Percentiles rank a stretch among this genome's conserved stretches.
These are phyloP conservation scores for Zelleria hepariella DNA, from an alignment of 2,888 invertebrate genomes.

Conservation along the genomic window DNA sequence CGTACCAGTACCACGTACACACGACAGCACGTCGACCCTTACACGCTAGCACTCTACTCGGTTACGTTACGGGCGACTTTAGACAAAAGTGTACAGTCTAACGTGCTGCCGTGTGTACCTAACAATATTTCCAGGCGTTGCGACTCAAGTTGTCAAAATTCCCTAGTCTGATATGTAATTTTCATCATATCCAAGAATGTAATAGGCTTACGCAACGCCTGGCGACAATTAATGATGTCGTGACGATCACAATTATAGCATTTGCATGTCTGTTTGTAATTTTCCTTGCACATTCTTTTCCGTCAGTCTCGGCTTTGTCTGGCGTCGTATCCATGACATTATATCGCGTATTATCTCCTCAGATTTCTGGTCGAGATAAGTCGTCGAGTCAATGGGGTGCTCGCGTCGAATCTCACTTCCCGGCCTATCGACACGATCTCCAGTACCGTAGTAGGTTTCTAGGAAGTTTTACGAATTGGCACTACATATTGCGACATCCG, in stretches of 20 bases:
- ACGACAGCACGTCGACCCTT: too few species aligned
- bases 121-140: too few species aligned
- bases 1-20: too few species aligned
- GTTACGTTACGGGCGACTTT: too few species aligned
- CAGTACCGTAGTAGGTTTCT: background rate
- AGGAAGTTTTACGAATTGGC: background rate
- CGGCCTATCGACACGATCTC: background rate
- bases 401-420: background rate
- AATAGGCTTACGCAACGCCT: background rate
- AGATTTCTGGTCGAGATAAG: conserved; percentile 12
- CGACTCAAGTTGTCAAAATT: background rate
- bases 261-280: conserved; percentile 41
- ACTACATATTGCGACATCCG: background rate
- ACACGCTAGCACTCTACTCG: too few species aligned
- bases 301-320: conserved; percentile 45
- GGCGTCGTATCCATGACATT: conserved; percentile 15
- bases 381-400: background rate
- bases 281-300: conserved; percentile 31
- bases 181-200: background rate
- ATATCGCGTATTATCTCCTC: conserved; percentile 8
- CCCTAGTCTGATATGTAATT: background rate
- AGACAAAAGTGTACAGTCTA: too few species aligned
- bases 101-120: too few species aligned
- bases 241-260: conserved; percentile 32
- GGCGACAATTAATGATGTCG: conserved; percentile 22